phyloP scores from a whole-genome alignment of 1,140 invertebrate species.

The Harpegnathos saltator region DNA sequence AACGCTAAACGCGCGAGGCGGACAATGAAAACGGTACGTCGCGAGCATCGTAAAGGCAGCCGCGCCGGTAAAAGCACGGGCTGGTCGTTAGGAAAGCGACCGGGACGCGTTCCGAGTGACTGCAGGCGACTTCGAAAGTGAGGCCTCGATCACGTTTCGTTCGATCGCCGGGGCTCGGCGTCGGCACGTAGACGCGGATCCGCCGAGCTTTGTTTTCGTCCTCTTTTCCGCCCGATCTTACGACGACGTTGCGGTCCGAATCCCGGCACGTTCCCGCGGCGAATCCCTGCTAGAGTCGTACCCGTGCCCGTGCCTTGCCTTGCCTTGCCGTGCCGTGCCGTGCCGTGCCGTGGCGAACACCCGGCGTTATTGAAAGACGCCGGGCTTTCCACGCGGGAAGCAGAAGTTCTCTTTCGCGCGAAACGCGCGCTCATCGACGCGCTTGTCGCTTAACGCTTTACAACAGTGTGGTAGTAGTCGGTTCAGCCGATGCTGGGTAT shows the following conservation, averaged over 20 bases:
- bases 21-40: constrained; percentile 64
- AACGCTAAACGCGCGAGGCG: neutral
- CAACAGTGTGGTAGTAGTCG: neutral
- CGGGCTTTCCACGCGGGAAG: neutral
- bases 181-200: constrained; percentile 44
- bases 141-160: constrained; percentile 80
- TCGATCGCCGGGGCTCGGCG: constrained; percentile 54
- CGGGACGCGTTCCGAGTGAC: constrained; percentile 43
- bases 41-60: constrained; percentile 58
- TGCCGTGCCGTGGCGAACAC: neutral
- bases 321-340: too few species aligned
- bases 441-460: constrained; percentile 44
- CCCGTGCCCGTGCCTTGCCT: too few species aligned
- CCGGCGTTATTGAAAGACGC: constrained; percentile 35
- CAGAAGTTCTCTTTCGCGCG: neutral
- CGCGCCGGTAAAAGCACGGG: constrained; percentile 63
- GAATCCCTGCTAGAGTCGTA: constrained; percentile 36
- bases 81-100: constrained; percentile 71
- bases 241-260: constrained; percentile 36
- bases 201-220: constrained; percentile 53
- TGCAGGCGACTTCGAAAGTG: constrained; percentile 77
- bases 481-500: neutral
- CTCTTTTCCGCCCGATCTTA: constrained; percentile 39
- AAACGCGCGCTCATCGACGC: constrained; percentile 1
- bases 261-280: constrained; percentile 22